Evolutionary conservation across 1,140 invertebrate species (phyloP).

Genomic region (Cotesia vestalis): DNA sequence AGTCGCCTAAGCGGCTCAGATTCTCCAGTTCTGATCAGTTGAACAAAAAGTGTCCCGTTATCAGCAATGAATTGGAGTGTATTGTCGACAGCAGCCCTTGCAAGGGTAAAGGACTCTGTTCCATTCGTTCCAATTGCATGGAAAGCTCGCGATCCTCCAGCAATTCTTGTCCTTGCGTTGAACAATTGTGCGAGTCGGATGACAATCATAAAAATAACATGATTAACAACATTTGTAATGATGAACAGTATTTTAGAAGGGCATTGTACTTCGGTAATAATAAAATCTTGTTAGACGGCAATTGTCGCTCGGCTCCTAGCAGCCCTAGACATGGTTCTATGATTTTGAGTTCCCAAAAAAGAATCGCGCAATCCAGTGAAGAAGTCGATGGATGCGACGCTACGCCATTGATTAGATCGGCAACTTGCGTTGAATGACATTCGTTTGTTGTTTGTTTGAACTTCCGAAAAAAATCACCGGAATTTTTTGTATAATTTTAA

Average conservation of each 20-base stretch:
- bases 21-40: constrained; percentile 76
- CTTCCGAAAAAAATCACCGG: not conserved
- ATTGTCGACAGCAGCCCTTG: constrained; percentile 66
- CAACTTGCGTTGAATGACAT: constrained; percentile 39
- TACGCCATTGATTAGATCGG: constrained; percentile 57
- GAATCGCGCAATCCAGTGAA: constrained; percentile 58
- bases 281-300: constrained; percentile 41
- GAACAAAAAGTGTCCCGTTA: constrained; percentile 38
- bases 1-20: constrained; percentile 80
- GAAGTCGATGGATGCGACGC: constrained; percentile 59
- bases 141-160: constrained; percentile 65
- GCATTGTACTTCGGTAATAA: constrained; percentile 28
- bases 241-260: constrained; percentile 9
- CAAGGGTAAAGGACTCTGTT: constrained; percentile 48
- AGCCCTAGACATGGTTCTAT: constrained; percentile 59
- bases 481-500: too few relatives aligned
- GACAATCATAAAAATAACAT: not conserved
- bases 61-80: constrained; percentile 57
- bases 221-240: not conserved
- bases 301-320: constrained; percentile 62
- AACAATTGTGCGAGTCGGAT: constrained; percentile 61
- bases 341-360: constrained; percentile 47
- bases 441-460: constrained; percentile 14
- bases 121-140: constrained; percentile 54
- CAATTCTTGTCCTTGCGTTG: constrained; percentile 72